Evolutionary conservation across 1,140 invertebrate species (phyloP), one percentile per base, ranked within the genome.

Genomic region (Leucophenga varia): DNA sequence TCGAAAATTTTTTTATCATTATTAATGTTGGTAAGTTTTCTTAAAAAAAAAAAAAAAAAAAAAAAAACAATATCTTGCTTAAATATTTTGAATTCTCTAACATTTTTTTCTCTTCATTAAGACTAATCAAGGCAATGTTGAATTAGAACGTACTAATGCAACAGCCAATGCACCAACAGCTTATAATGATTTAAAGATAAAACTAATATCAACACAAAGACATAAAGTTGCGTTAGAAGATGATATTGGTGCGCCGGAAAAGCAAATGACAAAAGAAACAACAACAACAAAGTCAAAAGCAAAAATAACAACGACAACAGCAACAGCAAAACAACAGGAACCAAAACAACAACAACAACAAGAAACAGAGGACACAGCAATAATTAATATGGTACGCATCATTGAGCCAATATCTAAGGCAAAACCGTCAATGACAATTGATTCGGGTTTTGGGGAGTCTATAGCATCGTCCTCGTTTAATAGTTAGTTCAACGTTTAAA

Each of bases 1-100:
- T 72, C 64, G 34, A 46, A 68, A 25, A 67, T 72, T 40, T 57
- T 74, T 56, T 45, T 74, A 5, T 61, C 71, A 2, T 54, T 56
- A 10, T 47, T 74, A 1, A 25, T 72, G 5, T 43, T 74, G 53
- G 69, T 72, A 49, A 46, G 41, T 59, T 6, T 13, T 2, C 14
- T 30, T 19, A 34, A 18, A 19, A 13, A 31, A 30, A 2, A 5
- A 12, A 8, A 12, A 10, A 22, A 16, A 5, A 30, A 10, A n/a
- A 21, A 17, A 16, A 32, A n/a, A 30, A n/a, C n/a, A n/a, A n/a
- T n/a, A n/a, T n/a, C n/a, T n/a, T n/a, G n/a, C 4, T 25, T 28
- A 7, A n/a, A 43, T 14, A 38, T 7, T 34, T 18, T 31, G 10
- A 32, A n/a, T 8, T 25, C 19, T 3, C n/a, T 17, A 3, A 43